Evolutionary conservation across 2,888 invertebrate genomes (phyloP).

Genomic region (Thymelicus acteon): DNA sequence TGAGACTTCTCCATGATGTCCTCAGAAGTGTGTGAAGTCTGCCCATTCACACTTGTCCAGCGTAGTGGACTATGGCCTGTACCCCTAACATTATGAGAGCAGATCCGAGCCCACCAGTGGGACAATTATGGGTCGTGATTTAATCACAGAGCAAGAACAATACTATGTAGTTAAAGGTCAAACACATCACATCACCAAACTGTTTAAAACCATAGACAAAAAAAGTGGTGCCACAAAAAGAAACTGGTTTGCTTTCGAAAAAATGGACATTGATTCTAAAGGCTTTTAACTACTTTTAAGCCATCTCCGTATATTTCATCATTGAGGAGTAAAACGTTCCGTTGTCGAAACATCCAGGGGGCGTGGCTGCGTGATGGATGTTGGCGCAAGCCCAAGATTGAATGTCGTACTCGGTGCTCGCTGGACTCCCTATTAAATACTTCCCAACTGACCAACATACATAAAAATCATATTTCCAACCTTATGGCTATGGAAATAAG

Average conservation of each 20-base stretch:
- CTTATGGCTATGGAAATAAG: conserved; percentile 27
- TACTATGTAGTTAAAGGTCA: too few species aligned
- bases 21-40: too few species aligned
- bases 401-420: conserved; percentile 53
- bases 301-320: conserved; percentile 63
- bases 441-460: conserved; percentile 37
- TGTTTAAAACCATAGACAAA: too few species aligned
- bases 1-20: too few species aligned
- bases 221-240: neutral
- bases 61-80: too few species aligned
- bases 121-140: too few species aligned
- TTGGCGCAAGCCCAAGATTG: conserved; percentile 58
- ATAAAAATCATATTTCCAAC: conserved; percentile 30
- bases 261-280: conserved; percentile 25
- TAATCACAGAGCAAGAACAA: too few species aligned
- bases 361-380: conserved; percentile 79
- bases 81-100: too few species aligned
- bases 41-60: too few species aligned
- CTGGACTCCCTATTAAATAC: conserved; percentile 47
- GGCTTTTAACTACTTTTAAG: conserved; percentile 45
- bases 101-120: too few species aligned
- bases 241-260: neutral
- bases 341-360: conserved; percentile 58
- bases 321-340: conserved; percentile 55
- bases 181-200: too few species aligned